A percentile compares a stretch with the other conserved stretches of the same genome.
These are phyloP conservation scores for Ctenomys sociabilis DNA, from an alignment of 2,113 vertebrate genomes.

Conservation along the genomic window DNA sequence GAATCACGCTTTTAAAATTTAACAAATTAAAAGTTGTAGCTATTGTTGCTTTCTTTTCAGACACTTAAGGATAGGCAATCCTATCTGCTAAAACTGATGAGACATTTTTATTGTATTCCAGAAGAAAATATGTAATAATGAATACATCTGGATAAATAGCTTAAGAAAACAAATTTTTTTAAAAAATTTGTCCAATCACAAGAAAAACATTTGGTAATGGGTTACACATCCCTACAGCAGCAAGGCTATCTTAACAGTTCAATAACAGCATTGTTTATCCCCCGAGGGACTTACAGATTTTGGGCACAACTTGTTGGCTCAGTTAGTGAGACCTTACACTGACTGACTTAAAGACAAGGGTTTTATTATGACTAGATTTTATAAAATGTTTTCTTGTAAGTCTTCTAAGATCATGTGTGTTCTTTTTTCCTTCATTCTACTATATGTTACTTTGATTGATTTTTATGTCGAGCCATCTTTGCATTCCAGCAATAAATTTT, in stretches of 20 bases:
- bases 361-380: neutral
- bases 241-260: neutral
- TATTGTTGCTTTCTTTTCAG: slow-evolving; percentile 13
- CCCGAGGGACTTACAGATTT: neutral
- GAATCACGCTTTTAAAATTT: slow-evolving; percentile 39
- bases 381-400: neutral
- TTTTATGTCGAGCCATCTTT: slow-evolving; percentile 8
- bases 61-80: neutral
- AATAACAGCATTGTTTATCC: neutral
- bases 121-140: slow-evolving; percentile 40
- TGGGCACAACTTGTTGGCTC: neutral
- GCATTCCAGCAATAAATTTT: neutral
- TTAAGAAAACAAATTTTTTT: neutral
- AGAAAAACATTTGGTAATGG: neutral
- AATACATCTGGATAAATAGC: slow-evolving; percentile 41
- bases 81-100: neutral
- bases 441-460: neutral
- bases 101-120: slow-evolving; percentile 52
- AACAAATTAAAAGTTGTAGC: slow-evolving; percentile 44
- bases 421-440: neutral
- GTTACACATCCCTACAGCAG: neutral
- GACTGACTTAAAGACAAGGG: neutral
- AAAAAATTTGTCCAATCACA: neutral
- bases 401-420: neutral
- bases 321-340: neutral